phyloP scores from a whole-genome alignment of 2,797 vertebrate species.

The Sandelia bainsii region DNA sequence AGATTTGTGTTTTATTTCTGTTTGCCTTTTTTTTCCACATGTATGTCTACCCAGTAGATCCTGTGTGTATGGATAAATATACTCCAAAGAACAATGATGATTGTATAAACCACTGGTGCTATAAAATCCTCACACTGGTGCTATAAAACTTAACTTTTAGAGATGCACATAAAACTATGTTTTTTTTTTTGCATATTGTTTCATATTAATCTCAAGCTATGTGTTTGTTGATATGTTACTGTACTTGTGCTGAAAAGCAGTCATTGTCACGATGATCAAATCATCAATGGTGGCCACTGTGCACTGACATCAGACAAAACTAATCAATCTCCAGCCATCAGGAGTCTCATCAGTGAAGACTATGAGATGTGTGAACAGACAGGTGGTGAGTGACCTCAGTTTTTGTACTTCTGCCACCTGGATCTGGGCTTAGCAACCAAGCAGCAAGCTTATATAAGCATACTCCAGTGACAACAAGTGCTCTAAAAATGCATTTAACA shows the following conservation, averaged over 20 bases:
- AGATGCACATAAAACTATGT: constrained; percentile 75
- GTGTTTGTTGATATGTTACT: constrained; percentile 72
- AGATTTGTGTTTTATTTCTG: constrained; percentile 16
- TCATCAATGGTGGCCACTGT: constrained; percentile 51
- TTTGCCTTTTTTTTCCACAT: constrained; percentile 34
- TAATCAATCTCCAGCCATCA: constrained; percentile 43
- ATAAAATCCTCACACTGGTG: constrained; percentile 79
- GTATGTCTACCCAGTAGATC: constrained; percentile 61
- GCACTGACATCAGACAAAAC: constrained; percentile 68
- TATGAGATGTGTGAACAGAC: constrained; percentile 58
- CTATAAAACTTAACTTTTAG: constrained; percentile 60
- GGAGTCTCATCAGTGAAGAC: constrained; percentile 51
- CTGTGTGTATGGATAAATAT: constrained; percentile 70
- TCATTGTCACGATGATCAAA: constrained; percentile 61
- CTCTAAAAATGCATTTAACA: constrained; percentile 63
- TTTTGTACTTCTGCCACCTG: constrained; percentile 60
- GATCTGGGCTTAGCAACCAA: constrained; percentile 44
- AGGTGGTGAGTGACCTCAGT: constrained; percentile 68
- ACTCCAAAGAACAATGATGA: constrained; percentile 77
- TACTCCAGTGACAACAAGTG: constrained; percentile 56
- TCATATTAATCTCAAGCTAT: constrained; percentile 74
- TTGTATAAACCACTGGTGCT: constrained; percentile 84
- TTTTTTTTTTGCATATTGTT: constrained; percentile 74
- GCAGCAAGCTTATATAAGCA: constrained; percentile 40
- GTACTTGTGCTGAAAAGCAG: constrained; percentile 76